Conservation (phyloP, 2,797 vertebrate species). For the Mormyrus hasselquistii region DNA sequence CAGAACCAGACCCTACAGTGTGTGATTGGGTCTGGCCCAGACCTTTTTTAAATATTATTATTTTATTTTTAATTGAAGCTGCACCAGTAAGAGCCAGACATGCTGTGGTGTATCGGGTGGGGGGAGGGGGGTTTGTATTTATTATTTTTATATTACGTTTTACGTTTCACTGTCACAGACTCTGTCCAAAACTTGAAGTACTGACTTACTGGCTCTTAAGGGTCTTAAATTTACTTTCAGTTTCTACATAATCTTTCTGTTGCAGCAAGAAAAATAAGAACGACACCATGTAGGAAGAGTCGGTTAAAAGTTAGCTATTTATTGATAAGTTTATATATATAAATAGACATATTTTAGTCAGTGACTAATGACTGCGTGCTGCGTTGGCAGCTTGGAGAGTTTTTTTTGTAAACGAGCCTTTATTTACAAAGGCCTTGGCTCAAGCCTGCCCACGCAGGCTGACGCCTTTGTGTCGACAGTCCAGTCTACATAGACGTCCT, state of each 20-base stretch:
- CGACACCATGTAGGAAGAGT: constrained; percentile 46
- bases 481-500: constrained; percentile 54
- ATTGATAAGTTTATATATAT: constrained; percentile 84
- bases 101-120: not conserved
- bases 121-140: not conserved
- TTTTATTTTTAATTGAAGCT: not conserved
- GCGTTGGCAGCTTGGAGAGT: constrained; percentile 90
- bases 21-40: constrained; percentile 30
- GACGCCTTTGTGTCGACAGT: constrained; percentile 52
- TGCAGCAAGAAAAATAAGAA: constrained; percentile 47
- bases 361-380: constrained; percentile 96
- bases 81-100: not conserved
- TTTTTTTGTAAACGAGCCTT: constrained; percentile 87
- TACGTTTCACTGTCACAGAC: constrained; percentile 45
- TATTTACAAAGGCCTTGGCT: constrained; percentile 88
- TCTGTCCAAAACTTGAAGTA: constrained; percentile 66
- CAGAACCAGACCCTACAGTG: constrained; percentile 21
- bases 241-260: constrained; percentile 45
- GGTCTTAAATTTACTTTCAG: constrained; percentile 31
- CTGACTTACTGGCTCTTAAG: constrained; percentile 44
- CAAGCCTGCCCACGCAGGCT: constrained; percentile 48
- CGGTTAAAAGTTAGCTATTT: constrained; percentile 80
- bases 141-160: not conserved
- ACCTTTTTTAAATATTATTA: not conserved
- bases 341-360: constrained; percentile 93